Evolutionary conservation across 1,140 invertebrate species (phyloP).

Genomic region (Ooceraea biroi): DNA sequence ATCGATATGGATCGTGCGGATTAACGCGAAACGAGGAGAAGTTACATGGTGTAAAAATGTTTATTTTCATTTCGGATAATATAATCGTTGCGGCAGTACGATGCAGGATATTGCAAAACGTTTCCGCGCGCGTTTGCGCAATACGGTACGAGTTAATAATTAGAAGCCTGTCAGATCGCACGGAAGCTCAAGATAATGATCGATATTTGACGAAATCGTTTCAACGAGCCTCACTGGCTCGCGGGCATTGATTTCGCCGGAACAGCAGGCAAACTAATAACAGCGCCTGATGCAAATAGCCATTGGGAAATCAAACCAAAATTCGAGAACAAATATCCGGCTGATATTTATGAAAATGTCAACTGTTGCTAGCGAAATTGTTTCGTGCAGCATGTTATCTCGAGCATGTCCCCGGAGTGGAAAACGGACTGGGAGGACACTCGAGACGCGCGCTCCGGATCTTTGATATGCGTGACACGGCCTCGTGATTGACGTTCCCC

Average conservation of each 20-base stretch:
- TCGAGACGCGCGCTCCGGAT: constrained; percentile 30
- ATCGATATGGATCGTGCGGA: no score
- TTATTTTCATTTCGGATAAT: not conserved
- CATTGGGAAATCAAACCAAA: constrained; percentile 31
- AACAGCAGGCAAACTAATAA: constrained; percentile 44
- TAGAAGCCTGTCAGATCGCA: not conserved
- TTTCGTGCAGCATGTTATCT: constrained; percentile 18
- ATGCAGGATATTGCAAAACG: not conserved
- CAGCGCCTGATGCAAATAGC: constrained; percentile 17
- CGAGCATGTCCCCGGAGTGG: constrained; percentile 1
- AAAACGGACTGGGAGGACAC: not conserved
- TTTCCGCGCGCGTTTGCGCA: not conserved
- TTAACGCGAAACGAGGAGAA: no score
- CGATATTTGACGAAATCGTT: constrained; percentile 7
- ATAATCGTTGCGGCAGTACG: not conserved
- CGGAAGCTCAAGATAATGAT: constrained; percentile 14
- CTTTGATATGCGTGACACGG: constrained; percentile 15
- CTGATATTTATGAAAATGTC: constrained; percentile 33
- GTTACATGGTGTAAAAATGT: not conserved
- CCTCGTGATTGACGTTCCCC: not conserved
- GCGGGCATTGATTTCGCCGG: constrained; percentile 9
- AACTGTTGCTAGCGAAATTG: not conserved
- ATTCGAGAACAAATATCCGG: constrained; percentile 26
- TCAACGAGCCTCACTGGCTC: constrained; percentile 17
- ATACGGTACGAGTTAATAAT: constrained; percentile 30